Percentiles rank a stretch among this genome's conserved stretches.
Conservation (phyloP, 2,888 invertebrate genomes). For the Scaptomyza reducta region DNA sequence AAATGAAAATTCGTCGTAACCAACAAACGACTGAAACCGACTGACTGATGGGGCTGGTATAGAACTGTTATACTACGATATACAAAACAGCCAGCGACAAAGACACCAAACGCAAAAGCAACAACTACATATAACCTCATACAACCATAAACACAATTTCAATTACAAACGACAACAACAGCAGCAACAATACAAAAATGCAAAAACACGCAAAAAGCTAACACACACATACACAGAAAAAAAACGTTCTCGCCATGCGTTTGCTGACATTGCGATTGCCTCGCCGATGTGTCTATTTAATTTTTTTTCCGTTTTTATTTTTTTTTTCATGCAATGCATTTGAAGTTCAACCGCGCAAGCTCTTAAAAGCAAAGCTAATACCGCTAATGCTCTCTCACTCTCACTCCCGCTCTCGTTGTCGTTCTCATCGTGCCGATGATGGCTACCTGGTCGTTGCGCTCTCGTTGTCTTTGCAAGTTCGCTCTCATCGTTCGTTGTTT, state of each 20-base stretch:
- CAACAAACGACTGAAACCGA: conserved; percentile 57
- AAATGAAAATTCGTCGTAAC: conserved; percentile 77
- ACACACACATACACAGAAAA: conserved; percentile 31
- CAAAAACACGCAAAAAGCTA: conserved; percentile 35
- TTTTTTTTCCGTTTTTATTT: conserved; percentile 12
- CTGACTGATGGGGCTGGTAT: conserved; percentile 24
- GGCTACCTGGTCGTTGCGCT: conserved; percentile 34
- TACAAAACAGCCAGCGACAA: conserved; percentile 53
- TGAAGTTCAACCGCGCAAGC: conserved; percentile 76
- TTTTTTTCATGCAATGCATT: conserved; percentile 55
- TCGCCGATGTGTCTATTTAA: conserved; percentile 36
- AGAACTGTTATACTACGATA: conserved; percentile 76
- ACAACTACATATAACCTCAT: conserved; percentile 42
- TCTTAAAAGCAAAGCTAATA: conserved; percentile 26
- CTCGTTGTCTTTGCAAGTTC: conserved; percentile 33
- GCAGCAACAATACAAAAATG: conserved; percentile 8
- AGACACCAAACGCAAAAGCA: conserved; percentile 47
- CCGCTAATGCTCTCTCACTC: conserved; percentile 17
- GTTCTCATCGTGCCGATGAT: conserved; percentile 14
- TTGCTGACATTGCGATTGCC: conserved; percentile 58
- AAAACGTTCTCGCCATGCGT: conserved; percentile 47
- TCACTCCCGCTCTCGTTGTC: conserved; percentile 12
- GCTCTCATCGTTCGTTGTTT: conserved; percentile 16
- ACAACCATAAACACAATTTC: conserved; percentile 47
- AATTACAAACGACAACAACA: conserved; percentile 40